These are phyloP conservation scores for Pantelozetes paolii DNA, from an alignment of 2,888 invertebrate species.

Conservation along the genomic window DNA sequence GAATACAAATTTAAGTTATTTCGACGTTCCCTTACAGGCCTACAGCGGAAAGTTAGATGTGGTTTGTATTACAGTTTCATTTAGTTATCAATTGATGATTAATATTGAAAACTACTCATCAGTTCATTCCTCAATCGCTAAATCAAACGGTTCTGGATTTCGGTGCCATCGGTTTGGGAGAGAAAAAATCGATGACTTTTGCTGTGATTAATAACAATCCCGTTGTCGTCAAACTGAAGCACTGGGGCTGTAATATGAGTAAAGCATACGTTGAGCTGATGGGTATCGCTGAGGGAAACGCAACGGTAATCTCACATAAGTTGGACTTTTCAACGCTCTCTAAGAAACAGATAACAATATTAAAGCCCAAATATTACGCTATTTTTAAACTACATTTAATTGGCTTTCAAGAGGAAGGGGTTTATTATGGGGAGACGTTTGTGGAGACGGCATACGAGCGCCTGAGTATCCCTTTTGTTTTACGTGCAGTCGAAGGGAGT, in stretches of 20 bases:
- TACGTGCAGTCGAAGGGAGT: constrained; percentile 70
- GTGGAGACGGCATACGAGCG: constrained; percentile 62
- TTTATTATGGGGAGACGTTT: constrained; percentile 65
- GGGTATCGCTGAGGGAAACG: constrained; percentile 58
- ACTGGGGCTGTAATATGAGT: constrained; percentile 61
- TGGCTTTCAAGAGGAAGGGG: constrained; percentile 65
- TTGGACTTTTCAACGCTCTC: constrained; percentile 54
- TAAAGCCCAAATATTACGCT: constrained; percentile 63
- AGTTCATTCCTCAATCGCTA: constrained; percentile 55
- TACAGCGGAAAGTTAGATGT: constrained; percentile 67
- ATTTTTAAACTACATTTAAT: constrained; percentile 68
- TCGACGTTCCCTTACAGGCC: constrained; percentile 65
- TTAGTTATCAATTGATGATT: background rate
- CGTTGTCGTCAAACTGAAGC: constrained; percentile 57
- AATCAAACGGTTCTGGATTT: constrained; percentile 54
- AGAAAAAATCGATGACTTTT: constrained; percentile 66
- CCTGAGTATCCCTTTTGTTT: constrained; percentile 66
- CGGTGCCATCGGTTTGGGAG: constrained; percentile 57
- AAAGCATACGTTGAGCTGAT: constrained; percentile 60
- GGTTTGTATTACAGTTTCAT: constrained; percentile 51
- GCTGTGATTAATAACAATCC: constrained; percentile 71
- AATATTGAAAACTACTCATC: constrained; percentile 19
- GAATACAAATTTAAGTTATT: constrained; percentile 69
- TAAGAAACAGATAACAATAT: constrained; percentile 54
- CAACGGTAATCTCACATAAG: constrained; percentile 51